phyloP scores from a whole-genome alignment of 2,113 vertebrate genomes.

The Polypterus senegalus region DNA sequence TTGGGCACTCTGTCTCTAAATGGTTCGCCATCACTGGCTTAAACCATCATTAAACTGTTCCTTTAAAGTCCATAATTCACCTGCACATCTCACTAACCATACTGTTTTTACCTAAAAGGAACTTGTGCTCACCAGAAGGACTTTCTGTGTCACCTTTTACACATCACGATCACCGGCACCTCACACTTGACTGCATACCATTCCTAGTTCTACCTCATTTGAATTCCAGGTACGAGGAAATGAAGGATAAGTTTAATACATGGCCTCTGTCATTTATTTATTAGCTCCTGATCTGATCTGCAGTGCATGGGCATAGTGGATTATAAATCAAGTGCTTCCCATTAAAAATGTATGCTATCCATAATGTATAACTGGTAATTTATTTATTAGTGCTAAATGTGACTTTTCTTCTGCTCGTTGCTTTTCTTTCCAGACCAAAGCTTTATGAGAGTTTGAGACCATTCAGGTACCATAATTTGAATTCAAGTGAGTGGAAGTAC shows the following conservation, averaged over 20 bases:
- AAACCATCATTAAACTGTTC: too few species aligned
- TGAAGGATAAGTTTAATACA: constrained; percentile 68
- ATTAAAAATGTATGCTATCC: constrained; percentile 85
- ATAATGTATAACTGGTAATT: constrained; percentile 67
- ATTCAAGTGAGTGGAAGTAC: too few species aligned
- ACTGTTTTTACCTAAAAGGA: too few species aligned
- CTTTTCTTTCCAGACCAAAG: constrained; percentile 18
- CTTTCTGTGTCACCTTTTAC: too few species aligned
- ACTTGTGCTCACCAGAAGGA: too few species aligned
- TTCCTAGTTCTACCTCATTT: constrained; percentile 27
- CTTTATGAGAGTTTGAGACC: constrained; percentile 7
- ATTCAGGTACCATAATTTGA: too few species aligned
- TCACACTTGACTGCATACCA: too few species aligned
- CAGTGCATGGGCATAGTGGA: constrained; percentile 45
- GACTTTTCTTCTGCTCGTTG: constrained; percentile 41
- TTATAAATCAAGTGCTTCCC: constrained; percentile 72
- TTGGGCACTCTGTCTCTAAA: too few species aligned
- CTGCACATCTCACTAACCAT: too few species aligned
- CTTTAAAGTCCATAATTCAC: too few species aligned
- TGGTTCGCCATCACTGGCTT: too few species aligned
- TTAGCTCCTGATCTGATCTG: constrained; percentile 60
- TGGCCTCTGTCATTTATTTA: constrained; percentile 77
- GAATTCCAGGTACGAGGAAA: constrained; percentile 41
- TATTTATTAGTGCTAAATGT: constrained; percentile 58
- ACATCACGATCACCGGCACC: too few species aligned